Evolutionary conservation across 64 coral and sea anemone species (phyloP).

Genomic region (Porites australiensis): DNA sequence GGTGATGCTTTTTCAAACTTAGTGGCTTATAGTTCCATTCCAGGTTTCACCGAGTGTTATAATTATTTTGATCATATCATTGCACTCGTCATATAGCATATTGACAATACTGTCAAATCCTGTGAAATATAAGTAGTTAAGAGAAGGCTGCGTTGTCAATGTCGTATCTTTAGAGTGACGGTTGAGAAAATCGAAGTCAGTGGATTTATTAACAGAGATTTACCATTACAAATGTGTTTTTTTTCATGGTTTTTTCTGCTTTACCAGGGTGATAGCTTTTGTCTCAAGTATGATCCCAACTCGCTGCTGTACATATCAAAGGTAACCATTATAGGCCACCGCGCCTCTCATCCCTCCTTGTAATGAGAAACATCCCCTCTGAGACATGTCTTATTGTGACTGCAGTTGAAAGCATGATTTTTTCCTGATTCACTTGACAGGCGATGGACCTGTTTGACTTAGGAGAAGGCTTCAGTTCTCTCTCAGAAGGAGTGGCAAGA

Average conservation of each 20-base stretch:
- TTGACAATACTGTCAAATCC: no score
- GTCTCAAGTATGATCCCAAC: slow-evolving; percentile 94
- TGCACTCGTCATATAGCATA: no score
- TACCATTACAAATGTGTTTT: not conserved
- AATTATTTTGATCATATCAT: no score
- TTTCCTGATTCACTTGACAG: not conserved
- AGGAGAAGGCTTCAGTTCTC: slow-evolving; percentile 88
- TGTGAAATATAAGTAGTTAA: no score
- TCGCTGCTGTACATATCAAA: slow-evolving; percentile 97
- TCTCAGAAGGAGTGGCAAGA: slow-evolving; percentile 83
- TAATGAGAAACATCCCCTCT: no score
- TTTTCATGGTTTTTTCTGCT: not conserved
- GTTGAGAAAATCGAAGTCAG: not conserved
- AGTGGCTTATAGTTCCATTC: no score
- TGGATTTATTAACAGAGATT: not conserved
- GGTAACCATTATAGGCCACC: slow-evolving; percentile 25
- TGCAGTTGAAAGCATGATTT: not conserved
- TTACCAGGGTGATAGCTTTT: slow-evolving; percentile 90
- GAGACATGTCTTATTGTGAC: no score
- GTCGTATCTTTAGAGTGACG: no score
- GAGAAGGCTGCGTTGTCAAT: no score
- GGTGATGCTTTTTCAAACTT: no score
- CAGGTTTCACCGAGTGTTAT: no score
- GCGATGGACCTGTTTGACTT: slow-evolving; percentile 97
- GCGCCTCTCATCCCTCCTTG: not conserved